Percentiles rank a stretch among this genome's conserved stretches.
phyloP scores from a whole-genome alignment of 2,113 vertebrate species.

The Pristiophorus japonicus region DNA sequence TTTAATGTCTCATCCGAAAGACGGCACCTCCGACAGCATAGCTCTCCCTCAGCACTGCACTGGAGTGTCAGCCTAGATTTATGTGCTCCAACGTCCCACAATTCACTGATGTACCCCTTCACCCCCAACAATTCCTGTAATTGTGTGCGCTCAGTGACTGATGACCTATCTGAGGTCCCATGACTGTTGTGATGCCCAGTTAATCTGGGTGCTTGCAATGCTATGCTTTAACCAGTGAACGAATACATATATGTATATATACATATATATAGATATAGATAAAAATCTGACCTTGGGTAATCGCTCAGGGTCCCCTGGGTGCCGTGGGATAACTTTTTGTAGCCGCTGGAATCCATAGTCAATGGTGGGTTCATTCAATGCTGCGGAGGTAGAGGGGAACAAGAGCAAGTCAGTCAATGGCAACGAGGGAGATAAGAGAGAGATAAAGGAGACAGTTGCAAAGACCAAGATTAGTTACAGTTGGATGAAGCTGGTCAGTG shows the following conservation, averaged over 20 bases:
- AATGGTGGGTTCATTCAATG: slow-evolving; percentile 58
- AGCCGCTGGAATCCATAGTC: slow-evolving; percentile 89
- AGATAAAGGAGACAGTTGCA: neutral
- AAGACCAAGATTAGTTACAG: no score
- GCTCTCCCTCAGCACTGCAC: no score
- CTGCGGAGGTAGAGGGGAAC: neutral
- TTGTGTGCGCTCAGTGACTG: neutral
- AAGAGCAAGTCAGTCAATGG: neutral
- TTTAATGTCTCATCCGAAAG: no score
- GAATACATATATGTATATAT: neutral
- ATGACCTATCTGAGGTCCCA: neutral
- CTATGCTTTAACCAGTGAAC: neutral
- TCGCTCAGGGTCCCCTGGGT: slow-evolving; percentile 81
- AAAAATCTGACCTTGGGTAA: slow-evolving; percentile 77
- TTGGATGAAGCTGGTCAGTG: no score
- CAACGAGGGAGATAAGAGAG: neutral
- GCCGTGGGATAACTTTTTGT: slow-evolving; percentile 84
- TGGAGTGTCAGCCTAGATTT: no score
- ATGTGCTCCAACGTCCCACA: no score
- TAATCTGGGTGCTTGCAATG: neutral
- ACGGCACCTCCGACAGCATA: no score
- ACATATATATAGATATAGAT: no score
- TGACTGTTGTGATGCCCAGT: neutral
- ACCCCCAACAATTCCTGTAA: neutral
- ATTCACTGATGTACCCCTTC: no score